A percentile compares a stretch with the other conserved stretches of the same genome.
Conservation (phyloP, 2,797 vertebrate species). For the Thripadectes ignobilis region DNA sequence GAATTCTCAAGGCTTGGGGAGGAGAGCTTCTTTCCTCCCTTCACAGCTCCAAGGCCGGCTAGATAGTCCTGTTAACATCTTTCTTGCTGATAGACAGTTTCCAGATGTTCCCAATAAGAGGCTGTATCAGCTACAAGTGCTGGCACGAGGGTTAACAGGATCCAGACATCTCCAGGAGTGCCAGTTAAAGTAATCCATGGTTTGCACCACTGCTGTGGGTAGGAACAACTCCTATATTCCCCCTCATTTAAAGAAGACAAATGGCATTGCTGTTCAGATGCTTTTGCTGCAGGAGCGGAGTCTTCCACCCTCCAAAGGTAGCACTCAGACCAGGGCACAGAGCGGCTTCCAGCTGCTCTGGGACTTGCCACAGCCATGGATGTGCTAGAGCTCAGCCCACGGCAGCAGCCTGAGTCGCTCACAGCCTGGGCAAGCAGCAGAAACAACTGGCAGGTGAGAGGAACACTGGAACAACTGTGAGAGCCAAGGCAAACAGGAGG, state of each 20-base stretch:
- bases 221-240: background rate
- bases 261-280: background rate
- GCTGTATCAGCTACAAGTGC: background rate
- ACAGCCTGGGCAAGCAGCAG: background rate
- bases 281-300: background rate
- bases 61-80: too few relatives aligned
- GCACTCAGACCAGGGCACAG: accelerated
- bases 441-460: background rate
- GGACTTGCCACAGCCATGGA: background rate
- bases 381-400: background rate
- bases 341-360: background rate
- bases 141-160: background rate
- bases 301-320: background rate
- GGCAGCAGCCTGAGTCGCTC: background rate
- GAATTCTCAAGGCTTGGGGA: too few relatives aligned
- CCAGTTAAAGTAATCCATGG: background rate
- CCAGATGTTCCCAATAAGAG: background rate
- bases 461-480: background rate
- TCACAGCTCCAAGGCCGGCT: too few relatives aligned
- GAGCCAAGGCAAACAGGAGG: background rate
- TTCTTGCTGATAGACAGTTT: too few relatives aligned
- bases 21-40: too few relatives aligned
- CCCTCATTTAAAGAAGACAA: background rate
- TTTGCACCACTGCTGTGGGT: background rate
- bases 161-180: background rate